A percentile compares a stretch with the other conserved stretches of the same genome.
phyloP scores from a whole-genome alignment of 2,113 vertebrate species.

The Laticauda laticaudata region DNA sequence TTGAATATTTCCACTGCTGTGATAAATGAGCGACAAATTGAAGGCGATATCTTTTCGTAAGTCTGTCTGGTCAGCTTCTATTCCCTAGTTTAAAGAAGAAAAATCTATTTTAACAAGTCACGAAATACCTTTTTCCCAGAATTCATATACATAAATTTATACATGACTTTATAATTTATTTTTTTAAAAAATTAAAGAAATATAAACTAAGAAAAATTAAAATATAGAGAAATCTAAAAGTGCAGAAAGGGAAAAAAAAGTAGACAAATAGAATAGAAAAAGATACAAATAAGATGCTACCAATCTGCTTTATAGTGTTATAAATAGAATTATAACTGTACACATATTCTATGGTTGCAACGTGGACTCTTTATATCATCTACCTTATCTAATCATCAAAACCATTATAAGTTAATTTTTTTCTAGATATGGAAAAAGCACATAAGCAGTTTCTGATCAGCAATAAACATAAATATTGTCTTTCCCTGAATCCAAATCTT shows the following conservation, averaged over 20 bases:
- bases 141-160: neutral
- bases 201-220: neutral
- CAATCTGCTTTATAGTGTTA: neutral
- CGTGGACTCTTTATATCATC: neutral
- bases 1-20: slow-evolving; percentile 84
- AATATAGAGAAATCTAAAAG: neutral
- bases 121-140: neutral
- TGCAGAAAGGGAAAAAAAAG: neutral
- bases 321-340: neutral
- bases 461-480: neutral
- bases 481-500: neutral
- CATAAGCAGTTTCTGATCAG: neutral
- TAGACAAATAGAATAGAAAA: neutral
- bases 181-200: neutral
- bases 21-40: slow-evolving; percentile 93
- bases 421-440: neutral
- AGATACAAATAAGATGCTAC: neutral
- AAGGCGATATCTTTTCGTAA: slow-evolving; percentile 89
- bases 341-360: no score
- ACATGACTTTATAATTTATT: neutral
- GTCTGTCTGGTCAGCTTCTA: slow-evolving; percentile 88
- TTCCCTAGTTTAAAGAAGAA: slow-evolving; percentile 74
- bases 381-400: neutral
- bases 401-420: neutral
- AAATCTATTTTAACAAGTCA: neutral